Evolutionary conservation across 2,113 vertebrate species (phyloP).

Genomic region (Bubo scandiacus): DNA sequence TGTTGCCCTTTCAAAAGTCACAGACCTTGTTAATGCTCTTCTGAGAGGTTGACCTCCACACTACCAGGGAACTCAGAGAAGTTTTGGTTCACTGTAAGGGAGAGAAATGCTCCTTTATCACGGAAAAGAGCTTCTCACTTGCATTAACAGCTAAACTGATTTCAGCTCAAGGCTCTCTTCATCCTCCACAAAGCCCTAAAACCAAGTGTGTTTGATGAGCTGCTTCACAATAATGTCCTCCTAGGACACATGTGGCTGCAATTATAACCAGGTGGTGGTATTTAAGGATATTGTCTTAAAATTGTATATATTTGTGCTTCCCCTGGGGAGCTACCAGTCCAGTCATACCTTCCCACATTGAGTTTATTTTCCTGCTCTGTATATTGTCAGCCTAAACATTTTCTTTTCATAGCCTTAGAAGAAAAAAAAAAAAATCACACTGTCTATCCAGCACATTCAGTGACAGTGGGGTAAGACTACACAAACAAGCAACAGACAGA

Average conservation of each 20-base stretch:
- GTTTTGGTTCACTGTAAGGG: background rate
- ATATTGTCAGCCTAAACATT: background rate
- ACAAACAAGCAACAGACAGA: background rate
- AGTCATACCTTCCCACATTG: background rate
- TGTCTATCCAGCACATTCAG: background rate
- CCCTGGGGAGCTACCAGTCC: background rate
- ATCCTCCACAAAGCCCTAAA: background rate
- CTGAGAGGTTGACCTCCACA: background rate
- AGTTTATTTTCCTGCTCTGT: slow-evolving; percentile 22
- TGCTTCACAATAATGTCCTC: background rate
- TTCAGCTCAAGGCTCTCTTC: background rate
- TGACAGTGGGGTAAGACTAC: background rate
- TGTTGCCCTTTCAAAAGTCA: background rate
- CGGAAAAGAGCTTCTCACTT: background rate
- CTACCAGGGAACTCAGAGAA: background rate
- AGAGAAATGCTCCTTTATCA: background rate
- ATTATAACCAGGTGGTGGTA: background rate
- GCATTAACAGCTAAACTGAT: background rate
- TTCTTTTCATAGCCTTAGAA: background rate
- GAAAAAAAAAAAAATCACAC: background rate
- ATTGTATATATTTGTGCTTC: background rate
- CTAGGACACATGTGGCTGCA: background rate
- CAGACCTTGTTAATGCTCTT: background rate
- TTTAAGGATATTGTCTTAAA: background rate
- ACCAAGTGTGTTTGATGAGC: background rate